Evolutionary conservation across 2,888 invertebrate species (phyloP).

Genomic region (Epinotia demarniana): DNA sequence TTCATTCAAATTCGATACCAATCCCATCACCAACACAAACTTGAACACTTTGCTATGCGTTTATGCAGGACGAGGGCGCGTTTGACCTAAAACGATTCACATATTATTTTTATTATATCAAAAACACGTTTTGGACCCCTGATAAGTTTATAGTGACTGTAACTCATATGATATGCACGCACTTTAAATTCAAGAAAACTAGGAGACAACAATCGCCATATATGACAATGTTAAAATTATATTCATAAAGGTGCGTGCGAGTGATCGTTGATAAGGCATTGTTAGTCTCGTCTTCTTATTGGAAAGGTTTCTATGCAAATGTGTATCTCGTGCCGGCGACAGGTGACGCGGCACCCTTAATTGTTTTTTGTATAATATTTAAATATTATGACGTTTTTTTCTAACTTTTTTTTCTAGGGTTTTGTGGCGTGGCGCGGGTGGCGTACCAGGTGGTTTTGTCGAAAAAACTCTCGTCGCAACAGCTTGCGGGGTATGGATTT

Average conservation of each 20-base stretch:
- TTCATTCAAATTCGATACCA: not conserved
- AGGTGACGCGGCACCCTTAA: conserved; percentile 83
- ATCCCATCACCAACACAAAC: too few species aligned
- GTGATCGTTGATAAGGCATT: conserved; percentile 43
- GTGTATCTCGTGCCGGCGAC: conserved; percentile 80
- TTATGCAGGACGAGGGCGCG: too few species aligned
- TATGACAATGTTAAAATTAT: conserved; percentile 30
- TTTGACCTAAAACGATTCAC: too few species aligned
- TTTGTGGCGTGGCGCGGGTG: conserved; percentile 79
- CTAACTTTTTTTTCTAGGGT: conserved; percentile 67
- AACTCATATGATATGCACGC: conserved; percentile 13
- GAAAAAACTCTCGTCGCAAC: conserved; percentile 71
- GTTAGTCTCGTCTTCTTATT: conserved; percentile 49
- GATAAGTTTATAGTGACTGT: not conserved
- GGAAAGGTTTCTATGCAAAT: conserved; percentile 81
- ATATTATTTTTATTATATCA: not conserved
- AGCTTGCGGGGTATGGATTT: conserved; percentile 66
- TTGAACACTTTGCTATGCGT: not conserved
- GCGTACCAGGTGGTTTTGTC: conserved; percentile 80
- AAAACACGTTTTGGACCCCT: not conserved
- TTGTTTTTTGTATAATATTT: conserved; percentile 84
- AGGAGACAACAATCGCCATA: conserved; percentile 30
- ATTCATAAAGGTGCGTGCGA: conserved; percentile 44
- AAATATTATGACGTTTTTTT: conserved; percentile 83
- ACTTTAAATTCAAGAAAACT: conserved; percentile 35